phyloP scores from a whole-genome alignment of 2,113 vertebrate genomes.

The Salvelinus sp. region DNA sequence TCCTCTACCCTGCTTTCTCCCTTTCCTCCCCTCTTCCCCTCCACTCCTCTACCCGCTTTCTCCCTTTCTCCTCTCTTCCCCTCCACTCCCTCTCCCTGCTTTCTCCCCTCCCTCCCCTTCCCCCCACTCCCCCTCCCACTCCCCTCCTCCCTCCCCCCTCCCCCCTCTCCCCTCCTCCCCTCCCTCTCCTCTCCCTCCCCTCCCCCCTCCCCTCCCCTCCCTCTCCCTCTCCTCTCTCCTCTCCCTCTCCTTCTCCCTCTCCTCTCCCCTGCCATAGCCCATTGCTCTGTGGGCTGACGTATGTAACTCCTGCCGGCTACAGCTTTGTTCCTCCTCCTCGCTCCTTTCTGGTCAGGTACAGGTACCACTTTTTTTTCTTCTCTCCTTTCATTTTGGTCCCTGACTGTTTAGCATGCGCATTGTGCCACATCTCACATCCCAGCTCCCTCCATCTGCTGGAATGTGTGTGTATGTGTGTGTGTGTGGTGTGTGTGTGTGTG shows the following conservation, averaged over 20 bases:
- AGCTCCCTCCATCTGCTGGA: not conserved
- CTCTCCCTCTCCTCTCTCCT: slow-evolving; percentile 43
- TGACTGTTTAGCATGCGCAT: not conserved
- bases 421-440: not conserved
- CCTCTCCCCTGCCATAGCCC: slow-evolving; percentile 79
- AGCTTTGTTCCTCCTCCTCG: slow-evolving; percentile 96
- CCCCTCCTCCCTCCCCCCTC: slow-evolving; percentile 21
- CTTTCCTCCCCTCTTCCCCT: slow-evolving; percentile 56
- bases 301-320: slow-evolving; percentile 94
- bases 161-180: slow-evolving; percentile 57
- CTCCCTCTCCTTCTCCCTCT: slow-evolving; percentile 54
- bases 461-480: slow-evolving; percentile 19
- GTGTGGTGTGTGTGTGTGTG: not conserved
- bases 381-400: not conserved
- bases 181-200: slow-evolving; percentile 26
- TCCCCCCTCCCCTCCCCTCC: slow-evolving; percentile 22
- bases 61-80: slow-evolving; percentile 48
- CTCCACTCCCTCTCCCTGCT: slow-evolving; percentile 51
- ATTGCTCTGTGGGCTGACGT: slow-evolving; percentile 96
- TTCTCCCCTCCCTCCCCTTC: slow-evolving; percentile 76
- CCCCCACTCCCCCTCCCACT: slow-evolving; percentile 68
- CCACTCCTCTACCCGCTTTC: slow-evolving; percentile 67
- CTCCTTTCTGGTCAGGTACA: slow-evolving; percentile 99
- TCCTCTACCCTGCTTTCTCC: slow-evolving; percentile 33
- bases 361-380: slow-evolving; percentile 90